phyloP scores from a whole-genome alignment of 2,113 vertebrate species.

The Hemiprocne comata region DNA sequence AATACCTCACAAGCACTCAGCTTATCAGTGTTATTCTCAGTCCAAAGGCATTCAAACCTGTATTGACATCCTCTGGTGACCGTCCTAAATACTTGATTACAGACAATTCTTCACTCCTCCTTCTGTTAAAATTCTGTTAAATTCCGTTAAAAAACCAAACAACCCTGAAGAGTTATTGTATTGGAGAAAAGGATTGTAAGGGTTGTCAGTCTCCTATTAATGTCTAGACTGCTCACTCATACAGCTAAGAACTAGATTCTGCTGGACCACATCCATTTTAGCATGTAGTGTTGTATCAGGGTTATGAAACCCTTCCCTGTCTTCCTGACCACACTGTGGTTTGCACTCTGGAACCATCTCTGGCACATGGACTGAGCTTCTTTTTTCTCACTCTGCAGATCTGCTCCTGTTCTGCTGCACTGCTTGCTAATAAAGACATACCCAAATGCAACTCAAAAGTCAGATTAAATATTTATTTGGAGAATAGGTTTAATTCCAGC shows the following conservation, averaged over 20 bases:
- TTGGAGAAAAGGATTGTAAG: background rate
- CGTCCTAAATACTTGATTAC: background rate
- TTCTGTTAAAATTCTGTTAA: background rate
- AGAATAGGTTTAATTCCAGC: conserved; percentile 30
- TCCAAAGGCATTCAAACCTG: background rate
- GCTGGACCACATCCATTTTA: rapidly evolving
- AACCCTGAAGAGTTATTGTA: background rate
- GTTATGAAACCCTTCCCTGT: background rate
- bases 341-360: background rate
- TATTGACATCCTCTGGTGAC: background rate
- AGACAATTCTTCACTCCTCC: rapidly evolving
- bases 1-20: background rate
- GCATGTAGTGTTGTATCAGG: background rate
- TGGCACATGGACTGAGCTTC: background rate
- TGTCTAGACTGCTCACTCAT: background rate
- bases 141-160: background rate
- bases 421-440: background rate
- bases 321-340: rapidly evolving
- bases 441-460: background rate
- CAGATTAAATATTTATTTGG: conserved; percentile 54
- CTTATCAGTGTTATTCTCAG: background rate
- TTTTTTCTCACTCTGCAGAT: background rate
- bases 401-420: background rate
- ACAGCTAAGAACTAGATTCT: background rate
- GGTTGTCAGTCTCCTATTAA: background rate